Evolutionary conservation across 2,888 invertebrate genomes (phyloP), one percentile per base, ranked within the genome.

Genomic region (Xylocampa areola): DNA sequence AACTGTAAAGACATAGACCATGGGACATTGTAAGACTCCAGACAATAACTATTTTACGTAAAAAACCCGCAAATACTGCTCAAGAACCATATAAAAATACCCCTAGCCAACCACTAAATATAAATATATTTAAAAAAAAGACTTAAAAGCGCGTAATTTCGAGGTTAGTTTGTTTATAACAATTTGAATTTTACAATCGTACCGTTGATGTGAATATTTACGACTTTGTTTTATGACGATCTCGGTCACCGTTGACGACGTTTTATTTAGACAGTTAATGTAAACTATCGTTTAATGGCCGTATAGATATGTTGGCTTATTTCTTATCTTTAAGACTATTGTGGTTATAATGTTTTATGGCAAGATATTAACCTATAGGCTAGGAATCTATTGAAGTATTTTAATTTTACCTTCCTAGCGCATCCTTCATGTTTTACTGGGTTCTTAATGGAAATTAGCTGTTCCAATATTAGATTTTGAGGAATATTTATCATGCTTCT

Each of bases 171-270:
- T 87, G 87, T 89, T 88, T 87, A 86, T 84, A 84, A 82, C 87
- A 84, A 88, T 89, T 86, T 86, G 81, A 89, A 89, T 87, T 89
- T 90, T 89, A 90, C 88, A 87, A 85, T 87, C 84, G 77, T 51
- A 64, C 84, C 81, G 86, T 86, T 86, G 87, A 88, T 87, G 86
- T 85, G 83, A 82, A 87, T 88, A 89, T 90, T 90, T 89, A 90
- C 82, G 85, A 77, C 76, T 81, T 80, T 80, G 85, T 86, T 89
- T 88, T 86, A 87, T 88, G 80, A 84, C 84, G 81, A 75, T 80
- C 77, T 70, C 70, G 85, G 86, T 85, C 84, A 82, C 83, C 83
- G 84, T 84, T 48, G 30, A 23, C 23, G 29, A 43, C 25, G 43
- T 55, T 21, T 51, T 48, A 48, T 54, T 51, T 45, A 39, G 25